Evolutionary conservation across 1,140 invertebrate species (phyloP).

Genomic region (Heliothis virescens): DNA sequence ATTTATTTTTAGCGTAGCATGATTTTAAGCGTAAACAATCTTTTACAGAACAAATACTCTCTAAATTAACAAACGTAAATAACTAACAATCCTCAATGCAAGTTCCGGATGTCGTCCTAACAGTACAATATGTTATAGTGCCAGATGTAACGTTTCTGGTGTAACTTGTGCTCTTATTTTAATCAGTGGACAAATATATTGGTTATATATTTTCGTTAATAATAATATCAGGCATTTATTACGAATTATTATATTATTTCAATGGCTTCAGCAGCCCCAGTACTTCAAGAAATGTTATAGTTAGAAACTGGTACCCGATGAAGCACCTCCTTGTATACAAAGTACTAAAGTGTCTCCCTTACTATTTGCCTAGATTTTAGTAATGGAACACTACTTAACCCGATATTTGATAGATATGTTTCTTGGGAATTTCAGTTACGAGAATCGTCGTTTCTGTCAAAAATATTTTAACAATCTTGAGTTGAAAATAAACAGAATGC

Average conservation of each 20-base stretch:
- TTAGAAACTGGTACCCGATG: constrained; percentile 45
- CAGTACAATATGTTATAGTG: constrained; percentile 61
- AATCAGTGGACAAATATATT: constrained; percentile 30
- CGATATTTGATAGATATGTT: neutral
- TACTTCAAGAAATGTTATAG: constrained; percentile 64
- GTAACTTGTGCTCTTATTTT: constrained; percentile 29
- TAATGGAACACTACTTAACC: constrained; percentile 4
- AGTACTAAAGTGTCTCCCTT: neutral
- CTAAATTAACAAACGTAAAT: constrained; percentile 37
- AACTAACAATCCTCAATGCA: constrained; percentile 38
- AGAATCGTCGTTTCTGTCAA: neutral
- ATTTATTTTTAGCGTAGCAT: constrained; percentile 67
- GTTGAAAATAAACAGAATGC: constrained; percentile 10
- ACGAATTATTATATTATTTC: constrained; percentile 59
- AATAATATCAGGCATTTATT: constrained; percentile 73
- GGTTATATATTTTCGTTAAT: constrained; percentile 47
- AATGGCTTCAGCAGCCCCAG: constrained; percentile 67
- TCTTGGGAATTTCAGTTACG: neutral
- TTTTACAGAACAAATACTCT: constrained; percentile 53
- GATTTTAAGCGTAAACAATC: constrained; percentile 61
- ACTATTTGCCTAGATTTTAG: neutral
- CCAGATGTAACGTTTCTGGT: constrained; percentile 39
- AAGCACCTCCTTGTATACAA: neutral
- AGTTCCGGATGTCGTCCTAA: constrained; percentile 48
- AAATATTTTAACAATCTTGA: constrained; percentile 23